These are phyloP conservation scores for Alcedo quadribrachys DNA, from an alignment of 2,797 vertebrate species.

Conservation along the genomic window DNA sequence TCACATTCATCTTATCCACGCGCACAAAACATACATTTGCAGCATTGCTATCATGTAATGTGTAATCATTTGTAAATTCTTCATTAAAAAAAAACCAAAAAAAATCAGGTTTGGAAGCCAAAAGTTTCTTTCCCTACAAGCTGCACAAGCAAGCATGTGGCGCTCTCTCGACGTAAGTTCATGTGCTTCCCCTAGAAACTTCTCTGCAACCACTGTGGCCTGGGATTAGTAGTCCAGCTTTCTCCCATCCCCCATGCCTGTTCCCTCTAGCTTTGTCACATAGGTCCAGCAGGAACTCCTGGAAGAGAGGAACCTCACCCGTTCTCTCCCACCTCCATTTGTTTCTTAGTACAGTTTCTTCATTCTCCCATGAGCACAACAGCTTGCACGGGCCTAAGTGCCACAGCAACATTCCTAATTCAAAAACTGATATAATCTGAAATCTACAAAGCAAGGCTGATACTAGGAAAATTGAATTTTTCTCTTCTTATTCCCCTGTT, in stretches of 20 bases:
- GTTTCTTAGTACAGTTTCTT: not conserved
- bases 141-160: not conserved
- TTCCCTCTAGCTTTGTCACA: not conserved
- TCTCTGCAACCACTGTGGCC: not conserved
- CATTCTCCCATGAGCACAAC: not conserved
- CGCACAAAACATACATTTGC: not conserved
- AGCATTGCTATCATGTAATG: not conserved
- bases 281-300: not conserved
- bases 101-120: fast-evolving
- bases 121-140: not conserved
- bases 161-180: not conserved
- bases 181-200: not conserved
- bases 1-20: not conserved
- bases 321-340: not conserved
- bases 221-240: not conserved
- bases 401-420: constrained; percentile 31
- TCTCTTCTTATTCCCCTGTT: not conserved
- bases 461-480: not conserved
- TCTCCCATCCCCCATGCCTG: not conserved
- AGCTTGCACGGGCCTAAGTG: constrained; percentile 1
- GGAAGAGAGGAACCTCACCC: not conserved
- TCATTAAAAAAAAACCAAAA: not conserved
- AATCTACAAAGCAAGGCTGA: constrained; percentile 23
- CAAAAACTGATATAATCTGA: constrained; percentile 17
- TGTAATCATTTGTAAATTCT: not conserved